Base-by-base conservation (phyloP, 2,113 vertebrate genomes). In the Chiloscyllium plagiosum region DNA sequence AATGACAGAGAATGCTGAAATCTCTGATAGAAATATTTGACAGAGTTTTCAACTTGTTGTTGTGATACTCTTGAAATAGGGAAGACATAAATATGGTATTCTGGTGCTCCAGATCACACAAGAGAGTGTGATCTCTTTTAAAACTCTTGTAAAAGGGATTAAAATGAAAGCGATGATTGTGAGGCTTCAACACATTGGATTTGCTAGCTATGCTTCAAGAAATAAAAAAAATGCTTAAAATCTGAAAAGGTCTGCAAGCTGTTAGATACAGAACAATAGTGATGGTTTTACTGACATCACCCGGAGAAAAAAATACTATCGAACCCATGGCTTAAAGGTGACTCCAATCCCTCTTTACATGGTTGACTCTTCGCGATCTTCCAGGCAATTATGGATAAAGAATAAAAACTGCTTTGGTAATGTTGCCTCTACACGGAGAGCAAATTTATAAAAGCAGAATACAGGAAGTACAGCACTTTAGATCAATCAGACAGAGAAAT, bases 11-110 rank as follows among this genome's bases (percentile, higher is more conserved):
- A 24, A 50, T 70, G 95, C 96, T 0, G 96, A 95, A 0, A 96
- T 96, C 76, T 96, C 56, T 13, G 87, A 95, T 96, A 96, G 96
- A 96, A 96, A 68, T 66, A 69, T 96, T 96, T 97, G 96, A 96
- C 96, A 72, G 56, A 42, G 96, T 96, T 97, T 96, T 95, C 86
- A 96, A 96, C 96, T 96, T 96, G 96, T 96, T 26, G 78, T 83
- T 97, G 94, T 96, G 94, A 96, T 96, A 96, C 95, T 96, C 89
- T 95, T 96, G 96, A 96, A 97, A 97, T 96, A 96, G 94, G 96
- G 24, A 96, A 96, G 93, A 87, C 95, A 95, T 72, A 69, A 96
- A 96, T 96, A 96, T 96, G 95, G 42, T 47, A 47, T 47, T 47
- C 42, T 47, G 42, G 95, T 96, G 96, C 42, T 97, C 97, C 97